Evolutionary conservation across 2,797 vertebrate species (phyloP), one percentile per base, ranked within the genome.

Genomic region (Sternotherus odoratus): DNA sequence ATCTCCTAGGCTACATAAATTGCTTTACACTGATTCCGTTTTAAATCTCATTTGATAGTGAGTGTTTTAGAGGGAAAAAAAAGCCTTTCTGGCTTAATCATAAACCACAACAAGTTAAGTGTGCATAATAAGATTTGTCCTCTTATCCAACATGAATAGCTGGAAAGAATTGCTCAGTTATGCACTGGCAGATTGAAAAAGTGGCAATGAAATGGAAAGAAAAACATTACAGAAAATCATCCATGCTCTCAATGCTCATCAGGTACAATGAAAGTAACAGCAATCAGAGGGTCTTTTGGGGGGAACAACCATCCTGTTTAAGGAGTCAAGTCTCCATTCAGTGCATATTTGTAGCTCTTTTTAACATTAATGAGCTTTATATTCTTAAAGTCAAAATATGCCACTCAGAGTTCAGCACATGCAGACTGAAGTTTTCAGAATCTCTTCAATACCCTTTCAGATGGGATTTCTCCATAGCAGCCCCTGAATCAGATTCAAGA

Each of bases 131-230:
- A 93, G 93, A 95, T 97, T 92, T 96, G 88, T 85, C 85, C 82
- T 83, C 77, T 96, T 96, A 93, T 28, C 50, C 82, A 91, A 28
- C 17, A 16, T 78, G 93, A 94, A 91, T 87, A 96, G 72, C 26
- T 95, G 80, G 90, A 94, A 95, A 96, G 79, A 95, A 97, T 92
- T 91, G 87, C 46, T 96, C 88, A 8, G 86, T 95, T 97, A 82
- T 30, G 78, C 0, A 0, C 69, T 74, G 51, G 50, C 46, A 93
- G 69, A 23, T 87, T 95, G 82, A 53, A 77, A 75, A 88, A 91
- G 54, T 3, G 3, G 5, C 21, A 88, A 57, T 95, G 53, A 93
- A 95, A 91, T 2, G 0, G 86, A 87, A 90, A 82, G 43, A 8
- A 88, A 95, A 85, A 94, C 77, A 4, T 19, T 24, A 85, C 49